These are phyloP conservation scores for Myiopsitta monachus DNA, from an alignment of 2,113 vertebrate genomes.

Conservation along the genomic window DNA sequence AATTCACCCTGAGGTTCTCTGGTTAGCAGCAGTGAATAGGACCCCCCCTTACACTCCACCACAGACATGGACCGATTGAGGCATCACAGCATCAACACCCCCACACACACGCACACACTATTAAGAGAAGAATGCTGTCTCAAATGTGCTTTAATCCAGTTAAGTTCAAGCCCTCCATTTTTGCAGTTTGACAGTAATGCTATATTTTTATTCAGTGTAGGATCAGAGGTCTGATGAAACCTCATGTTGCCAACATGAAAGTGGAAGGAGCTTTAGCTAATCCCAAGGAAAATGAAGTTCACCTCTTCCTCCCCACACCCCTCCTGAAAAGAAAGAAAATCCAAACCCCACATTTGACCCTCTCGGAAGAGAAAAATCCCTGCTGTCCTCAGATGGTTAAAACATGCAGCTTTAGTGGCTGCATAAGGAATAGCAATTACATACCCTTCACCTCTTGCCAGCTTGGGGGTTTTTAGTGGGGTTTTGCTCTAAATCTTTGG, in stretches of 20 bases:
- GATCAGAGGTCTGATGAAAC: constrained; percentile 65
- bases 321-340: constrained; percentile 17
- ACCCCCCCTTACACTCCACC: not conserved
- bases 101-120: no score
- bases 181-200: constrained; percentile 14
- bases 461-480: not conserved
- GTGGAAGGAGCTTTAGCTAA: constrained; percentile 68
- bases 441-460: constrained; percentile 24
- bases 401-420: constrained; percentile 17
- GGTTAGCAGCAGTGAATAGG: not conserved
- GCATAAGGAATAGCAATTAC: constrained; percentile 61
- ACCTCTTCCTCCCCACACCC: not conserved
- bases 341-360: constrained; percentile 29
- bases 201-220: constrained; percentile 53
- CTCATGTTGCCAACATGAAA: constrained; percentile 60
- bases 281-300: constrained; percentile 65
- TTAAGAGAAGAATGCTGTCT: not conserved
- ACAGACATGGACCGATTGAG: not conserved
- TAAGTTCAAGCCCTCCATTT: constrained; percentile 52
- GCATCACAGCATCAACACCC: not conserved
- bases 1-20: not conserved
- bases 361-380: constrained; percentile 32
- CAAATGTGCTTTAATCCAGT: constrained; percentile 45
- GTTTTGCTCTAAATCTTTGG: constrained; percentile 14
- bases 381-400: constrained; percentile 54